Evolutionary conservation across 2,888 invertebrate species (phyloP).

Genomic region (Onthophagus sagittarius): DNA sequence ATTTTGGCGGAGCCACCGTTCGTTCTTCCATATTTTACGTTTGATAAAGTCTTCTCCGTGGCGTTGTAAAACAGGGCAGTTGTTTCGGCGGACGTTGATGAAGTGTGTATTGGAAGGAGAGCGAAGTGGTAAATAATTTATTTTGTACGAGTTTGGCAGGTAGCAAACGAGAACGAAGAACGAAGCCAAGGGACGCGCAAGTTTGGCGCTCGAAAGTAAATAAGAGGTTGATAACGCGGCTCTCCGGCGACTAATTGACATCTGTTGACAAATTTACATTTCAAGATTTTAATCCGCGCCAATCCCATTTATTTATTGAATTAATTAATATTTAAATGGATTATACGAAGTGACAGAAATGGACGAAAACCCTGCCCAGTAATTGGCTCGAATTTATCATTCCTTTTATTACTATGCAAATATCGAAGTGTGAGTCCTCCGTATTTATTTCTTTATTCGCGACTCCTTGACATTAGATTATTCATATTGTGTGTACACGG

Average conservation of each 20-base stretch:
- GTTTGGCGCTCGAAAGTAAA: slow-evolving; percentile 14
- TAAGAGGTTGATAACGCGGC: slow-evolving; percentile 7
- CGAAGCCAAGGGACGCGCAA: slow-evolving; percentile 24
- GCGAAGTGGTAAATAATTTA: not conserved
- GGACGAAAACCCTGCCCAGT: slow-evolving; percentile 13
- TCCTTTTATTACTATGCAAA: slow-evolving; percentile 19
- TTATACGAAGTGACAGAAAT: slow-evolving; percentile 17
- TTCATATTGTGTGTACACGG: slow-evolving; percentile 16
- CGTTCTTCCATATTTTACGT: not conserved
- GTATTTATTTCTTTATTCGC: slow-evolving; percentile 18
- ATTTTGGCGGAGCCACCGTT: not conserved
- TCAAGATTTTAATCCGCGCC: slow-evolving; percentile 24
- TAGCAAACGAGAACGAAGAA: slow-evolving; percentile 1
- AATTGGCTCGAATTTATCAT: slow-evolving; percentile 18
- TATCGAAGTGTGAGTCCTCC: slow-evolving; percentile 1
- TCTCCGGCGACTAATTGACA: slow-evolving; percentile 16
- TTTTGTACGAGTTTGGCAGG: slow-evolving; percentile 4
- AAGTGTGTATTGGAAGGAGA: not conserved
- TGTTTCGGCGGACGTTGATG: not conserved
- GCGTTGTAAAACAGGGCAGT: not conserved
- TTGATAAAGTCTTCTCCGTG: not conserved
- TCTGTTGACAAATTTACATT: slow-evolving; percentile 28
- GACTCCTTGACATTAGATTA: slow-evolving; percentile 17
- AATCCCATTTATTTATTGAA: slow-evolving; percentile 24
- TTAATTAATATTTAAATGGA: slow-evolving; percentile 26